phyloP scores from a whole-genome alignment of 2,888 invertebrate genomes.

The Lagria hirta region DNA sequence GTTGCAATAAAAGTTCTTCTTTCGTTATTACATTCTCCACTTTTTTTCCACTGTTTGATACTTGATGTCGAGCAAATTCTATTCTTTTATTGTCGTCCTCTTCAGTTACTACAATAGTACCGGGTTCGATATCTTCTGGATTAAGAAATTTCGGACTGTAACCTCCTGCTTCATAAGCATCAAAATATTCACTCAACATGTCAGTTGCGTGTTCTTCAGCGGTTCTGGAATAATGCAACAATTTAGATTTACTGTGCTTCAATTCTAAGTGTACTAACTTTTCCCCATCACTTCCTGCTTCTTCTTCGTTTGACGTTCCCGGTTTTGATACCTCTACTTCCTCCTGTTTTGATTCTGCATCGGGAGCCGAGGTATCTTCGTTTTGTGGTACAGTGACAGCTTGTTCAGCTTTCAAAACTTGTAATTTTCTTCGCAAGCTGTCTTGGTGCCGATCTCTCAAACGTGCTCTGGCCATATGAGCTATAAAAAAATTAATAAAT shows the following conservation, averaged over 20 bases:
- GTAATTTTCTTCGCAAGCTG: slow-evolving; percentile 83
- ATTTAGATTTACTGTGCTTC: slow-evolving; percentile 4
- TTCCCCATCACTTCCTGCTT: slow-evolving; percentile 50
- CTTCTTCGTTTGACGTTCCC: slow-evolving; percentile 38
- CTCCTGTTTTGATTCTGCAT: slow-evolving; percentile 27
- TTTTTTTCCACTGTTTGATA: slow-evolving; percentile 63
- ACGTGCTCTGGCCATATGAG: slow-evolving; percentile 91
- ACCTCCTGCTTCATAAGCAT: slow-evolving; percentile 75
- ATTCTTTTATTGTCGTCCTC: slow-evolving; percentile 76
- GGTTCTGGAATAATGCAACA: slow-evolving; percentile 24
- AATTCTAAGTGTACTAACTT: slow-evolving; percentile 32
- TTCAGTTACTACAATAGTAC: slow-evolving; percentile 74
- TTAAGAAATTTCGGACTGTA: slow-evolving; percentile 79
- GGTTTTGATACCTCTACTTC: slow-evolving; percentile 38
- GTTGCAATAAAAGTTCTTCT: slow-evolving; percentile 68
- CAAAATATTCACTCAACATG: slow-evolving; percentile 60
- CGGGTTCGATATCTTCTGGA: slow-evolving; percentile 67
- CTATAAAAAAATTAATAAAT: slow-evolving; percentile 53
- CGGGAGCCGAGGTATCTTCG: slow-evolving; percentile 6
- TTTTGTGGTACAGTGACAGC: slow-evolving; percentile 56
- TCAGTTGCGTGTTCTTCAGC: slow-evolving; percentile 56
- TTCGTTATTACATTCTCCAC: slow-evolving; percentile 56
- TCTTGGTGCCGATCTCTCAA: slow-evolving; percentile 91
- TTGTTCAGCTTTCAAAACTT: slow-evolving; percentile 83
- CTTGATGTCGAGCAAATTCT: slow-evolving; percentile 69